Evolutionary conservation across 2,113 vertebrate species (phyloP).

Genomic region (Shinisaurus crocodilurus): DNA sequence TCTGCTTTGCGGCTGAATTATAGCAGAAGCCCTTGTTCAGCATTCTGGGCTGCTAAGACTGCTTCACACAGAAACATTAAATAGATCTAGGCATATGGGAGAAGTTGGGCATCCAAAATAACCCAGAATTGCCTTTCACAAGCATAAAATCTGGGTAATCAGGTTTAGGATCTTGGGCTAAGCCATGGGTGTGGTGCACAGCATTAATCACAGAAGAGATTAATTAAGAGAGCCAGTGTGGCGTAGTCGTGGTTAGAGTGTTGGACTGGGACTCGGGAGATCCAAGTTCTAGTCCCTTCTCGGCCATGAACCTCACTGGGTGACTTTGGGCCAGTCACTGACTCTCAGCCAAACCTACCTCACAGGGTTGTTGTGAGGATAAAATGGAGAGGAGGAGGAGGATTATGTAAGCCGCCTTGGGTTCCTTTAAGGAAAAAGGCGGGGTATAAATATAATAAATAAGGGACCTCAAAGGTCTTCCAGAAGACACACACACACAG

Average conservation of each 20-base stretch:
- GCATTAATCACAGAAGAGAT: background rate
- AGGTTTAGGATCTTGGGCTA: background rate
- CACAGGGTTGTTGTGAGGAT: no score
- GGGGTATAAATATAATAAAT: no score
- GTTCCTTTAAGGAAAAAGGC: no score
- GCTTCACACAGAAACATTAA: background rate
- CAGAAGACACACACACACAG: background rate
- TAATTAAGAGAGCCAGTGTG: no score
- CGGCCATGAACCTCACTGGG: no score
- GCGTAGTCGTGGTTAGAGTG: no score
- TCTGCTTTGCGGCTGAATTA: background rate
- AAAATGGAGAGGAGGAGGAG: no score
- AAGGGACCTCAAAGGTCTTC: background rate
- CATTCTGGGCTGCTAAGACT: background rate
- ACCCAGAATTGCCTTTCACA: background rate
- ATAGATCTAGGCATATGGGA: background rate
- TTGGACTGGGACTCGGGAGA: no score
- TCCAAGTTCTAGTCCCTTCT: no score
- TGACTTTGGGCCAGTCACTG: no score
- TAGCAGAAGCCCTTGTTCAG: background rate
- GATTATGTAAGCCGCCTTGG: no score
- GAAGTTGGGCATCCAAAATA: background rate
- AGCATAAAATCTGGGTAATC: slow-evolving; percentile 4
- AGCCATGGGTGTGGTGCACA: background rate
- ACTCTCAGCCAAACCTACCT: no score